Base-by-base conservation (phyloP, 2,113 vertebrate species). In the Ia io region DNA sequence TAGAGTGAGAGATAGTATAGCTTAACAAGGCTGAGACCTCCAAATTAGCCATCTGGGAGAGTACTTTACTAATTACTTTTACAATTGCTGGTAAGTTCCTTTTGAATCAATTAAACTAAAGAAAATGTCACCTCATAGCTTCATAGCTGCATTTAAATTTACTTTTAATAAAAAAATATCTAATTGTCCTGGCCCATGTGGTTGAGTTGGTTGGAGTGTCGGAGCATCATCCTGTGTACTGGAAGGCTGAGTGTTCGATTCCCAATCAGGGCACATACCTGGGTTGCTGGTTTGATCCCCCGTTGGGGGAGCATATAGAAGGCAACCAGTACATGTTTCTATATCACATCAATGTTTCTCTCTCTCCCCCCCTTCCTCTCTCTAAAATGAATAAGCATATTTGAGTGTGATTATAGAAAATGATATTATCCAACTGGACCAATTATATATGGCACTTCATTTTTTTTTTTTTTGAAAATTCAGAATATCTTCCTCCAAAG, bases 81-180 rank as follows among this genome's bases (percentile, higher is more conserved):
- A 32, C 30, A 87, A 65, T 82, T 78, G 78, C 76, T 78, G 61
- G 35, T 74, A 83, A 95, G 73, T 78, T 47, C 28, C 42, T 84
- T 94, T 74, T 82, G 88, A 92, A 77, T 42, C 30, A 92, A 53
- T 83, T 90, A 18, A 96, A 56, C 40, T n/a, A 83, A 93, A 84
- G 30, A 71, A 97, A 95, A 87, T 28, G 49, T 70, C 90, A 88
- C 9, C 49, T 92, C 78, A 74, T 22, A 42, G 82, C 63, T 91
- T 92, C 82, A 84, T 40, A 93, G 53, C 40, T 88, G 28, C 47
- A 88, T 85, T 95, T 90, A 92, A 95, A 96, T 93, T 92, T 51
- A 83, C 35, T 73, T 93, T 92, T 90, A 84, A 93, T 73, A 73
- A 92, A 95, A 53, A 56, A 56, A 7, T 20, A 56, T 56, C 53